Conservation (phyloP, 2,888 invertebrate genomes). For the Eristalis pertinax region DNA sequence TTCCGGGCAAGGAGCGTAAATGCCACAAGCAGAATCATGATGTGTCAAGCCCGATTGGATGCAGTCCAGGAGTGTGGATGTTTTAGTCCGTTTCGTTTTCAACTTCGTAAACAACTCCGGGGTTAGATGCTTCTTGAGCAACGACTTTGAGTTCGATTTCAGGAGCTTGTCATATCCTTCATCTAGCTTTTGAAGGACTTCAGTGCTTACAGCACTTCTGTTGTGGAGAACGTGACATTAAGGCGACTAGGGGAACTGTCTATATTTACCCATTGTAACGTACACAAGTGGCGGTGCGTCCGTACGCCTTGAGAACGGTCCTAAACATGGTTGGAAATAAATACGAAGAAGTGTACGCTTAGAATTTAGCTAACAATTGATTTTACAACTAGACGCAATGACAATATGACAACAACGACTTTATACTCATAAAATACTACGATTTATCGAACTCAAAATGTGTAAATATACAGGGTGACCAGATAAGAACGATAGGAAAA, state of each 20-base stretch:
- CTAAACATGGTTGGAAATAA: background rate
- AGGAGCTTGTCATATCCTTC: conserved; percentile 90
- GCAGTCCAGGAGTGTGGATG: conserved; percentile 94
- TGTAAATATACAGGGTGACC: background rate
- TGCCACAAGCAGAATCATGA: conserved; percentile 55
- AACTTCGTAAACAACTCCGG: conserved; percentile 94
- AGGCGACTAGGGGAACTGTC: background rate
- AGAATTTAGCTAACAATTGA: background rate
- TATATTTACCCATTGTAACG: background rate
- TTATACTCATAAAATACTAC: background rate
- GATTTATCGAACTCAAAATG: background rate
- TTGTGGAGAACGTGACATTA: background rate
- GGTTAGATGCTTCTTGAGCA: conserved; percentile 97
- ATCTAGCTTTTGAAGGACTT: background rate
- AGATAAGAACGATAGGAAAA: no score
- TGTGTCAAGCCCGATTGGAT: conserved; percentile 97
- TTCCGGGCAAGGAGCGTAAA: background rate
- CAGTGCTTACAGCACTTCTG: background rate
- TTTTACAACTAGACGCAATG: background rate
- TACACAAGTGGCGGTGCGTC: background rate
- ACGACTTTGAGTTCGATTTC: conserved; percentile 95
- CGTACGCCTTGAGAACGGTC: background rate
- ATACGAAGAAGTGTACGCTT: background rate
- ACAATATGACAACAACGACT: background rate
- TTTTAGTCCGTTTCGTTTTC: conserved; percentile 93